Base-by-base conservation (phyloP, 2,888 invertebrate species). In the Eupithecia centaureata region DNA sequence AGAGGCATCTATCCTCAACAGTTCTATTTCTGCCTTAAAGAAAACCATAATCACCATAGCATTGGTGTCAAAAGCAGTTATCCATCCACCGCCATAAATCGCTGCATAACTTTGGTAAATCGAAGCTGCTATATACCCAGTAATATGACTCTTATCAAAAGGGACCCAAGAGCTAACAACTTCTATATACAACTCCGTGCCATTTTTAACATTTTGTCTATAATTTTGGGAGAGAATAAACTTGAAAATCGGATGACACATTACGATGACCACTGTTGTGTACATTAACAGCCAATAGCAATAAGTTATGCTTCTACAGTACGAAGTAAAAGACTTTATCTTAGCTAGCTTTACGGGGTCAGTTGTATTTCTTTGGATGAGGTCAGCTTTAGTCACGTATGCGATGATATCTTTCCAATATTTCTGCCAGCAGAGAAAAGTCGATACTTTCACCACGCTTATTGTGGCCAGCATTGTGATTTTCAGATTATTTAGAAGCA, bases 121-220 rank as follows among this genome's bases (percentile, higher is more conserved):
- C 0, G 86, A 90, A 0, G 91, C 89, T 0, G 70, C 73, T 5
- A 91, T 54, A 68, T 90, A 89, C 0, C 92, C 90, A 5, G 68
- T 18, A 0, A 79, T 10, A 0, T 76, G 83, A 22, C 77, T 88
- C 68, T 92, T 92, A 67, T 90, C 77, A 38, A 90, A 91, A 0
- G 92, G 92, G 0, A 91, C 87, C 91, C 91, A 92, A 1, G 91
- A 90, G 52, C 90, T 91, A 0, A 91, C 88, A 0, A 92, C 88
- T 77, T 89, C 84, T 1, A 86, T 70, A 15, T 90, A 92, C 0
- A 76, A 67, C 1, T 85, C 86, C 0, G 82, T 83, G 0, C 91
- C 91, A 72, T 84, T 87, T 57, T 61, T 82, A 0, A 88, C 83
- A 60, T 81, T 86, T 0, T 73, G 74, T 69, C 88, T 69, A 38